phyloP scores from a whole-genome alignment of 2,797 vertebrate species.

The Sparus aurata region DNA sequence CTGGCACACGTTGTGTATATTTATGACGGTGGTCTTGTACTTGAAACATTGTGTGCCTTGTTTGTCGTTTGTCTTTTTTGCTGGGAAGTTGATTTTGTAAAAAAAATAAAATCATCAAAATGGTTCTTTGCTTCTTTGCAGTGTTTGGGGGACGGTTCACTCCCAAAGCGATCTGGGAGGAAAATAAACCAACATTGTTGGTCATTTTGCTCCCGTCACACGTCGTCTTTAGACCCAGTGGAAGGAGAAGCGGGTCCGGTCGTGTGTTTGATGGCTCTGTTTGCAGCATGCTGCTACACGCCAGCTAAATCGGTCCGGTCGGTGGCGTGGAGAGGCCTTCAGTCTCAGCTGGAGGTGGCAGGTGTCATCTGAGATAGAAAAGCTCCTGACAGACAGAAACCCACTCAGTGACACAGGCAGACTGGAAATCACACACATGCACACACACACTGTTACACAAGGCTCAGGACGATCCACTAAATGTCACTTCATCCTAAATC shows the following conservation, averaged over 20 bases:
- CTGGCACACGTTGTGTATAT: slow-evolving; percentile 23
- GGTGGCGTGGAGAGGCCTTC: slow-evolving; percentile 55
- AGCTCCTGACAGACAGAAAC: slow-evolving; percentile 35
- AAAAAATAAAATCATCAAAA: not conserved
- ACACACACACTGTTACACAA: not conserved
- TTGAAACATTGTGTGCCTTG: slow-evolving; percentile 64
- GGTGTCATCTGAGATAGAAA: slow-evolving; percentile 38
- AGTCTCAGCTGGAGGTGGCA: slow-evolving; percentile 69
- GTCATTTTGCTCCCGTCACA: not conserved
- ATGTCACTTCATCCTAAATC: not conserved
- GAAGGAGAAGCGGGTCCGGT: not conserved
- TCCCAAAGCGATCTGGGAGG: slow-evolving; percentile 8
- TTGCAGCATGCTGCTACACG: slow-evolving; percentile 1
- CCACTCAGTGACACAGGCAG: slow-evolving; percentile 72
- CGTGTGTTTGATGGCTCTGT: slow-evolving; percentile 44
- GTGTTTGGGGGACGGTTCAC: not conserved
- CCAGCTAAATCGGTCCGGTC: slow-evolving; percentile 25
- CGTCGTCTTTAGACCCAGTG: too few species aligned
- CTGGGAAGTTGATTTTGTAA: slow-evolving; percentile 32
- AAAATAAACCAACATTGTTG: slow-evolving; percentile 27
- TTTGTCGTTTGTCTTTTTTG: slow-evolving; percentile 31
- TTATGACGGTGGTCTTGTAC: slow-evolving; percentile 25
- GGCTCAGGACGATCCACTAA: not conserved
- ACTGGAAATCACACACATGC: not conserved
- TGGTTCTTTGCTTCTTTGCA: not conserved